Conservation (phyloP, 2,797 vertebrate genomes). For the Crocidura indochinensis region DNA sequence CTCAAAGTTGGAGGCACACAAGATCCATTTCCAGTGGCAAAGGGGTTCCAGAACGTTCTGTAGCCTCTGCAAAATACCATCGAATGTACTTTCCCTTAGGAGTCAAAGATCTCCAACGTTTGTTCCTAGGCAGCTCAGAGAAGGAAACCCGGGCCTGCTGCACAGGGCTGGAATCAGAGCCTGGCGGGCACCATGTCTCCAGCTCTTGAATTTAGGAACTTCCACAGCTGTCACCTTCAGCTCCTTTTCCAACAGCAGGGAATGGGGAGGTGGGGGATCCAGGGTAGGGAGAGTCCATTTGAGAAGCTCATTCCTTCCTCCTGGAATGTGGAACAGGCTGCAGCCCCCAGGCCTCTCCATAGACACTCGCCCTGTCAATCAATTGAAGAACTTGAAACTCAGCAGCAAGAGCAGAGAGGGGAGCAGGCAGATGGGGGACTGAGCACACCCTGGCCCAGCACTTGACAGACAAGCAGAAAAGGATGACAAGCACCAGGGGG, state of each 20-base stretch:
- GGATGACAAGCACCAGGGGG: not conserved
- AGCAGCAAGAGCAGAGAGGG: not conserved
- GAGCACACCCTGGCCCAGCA: too few species aligned
- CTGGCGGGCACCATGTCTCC: not conserved
- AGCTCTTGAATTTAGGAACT: slow-evolving; percentile 66
- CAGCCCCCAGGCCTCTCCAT: slow-evolving; percentile 23
- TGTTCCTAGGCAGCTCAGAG: slow-evolving; percentile 30
- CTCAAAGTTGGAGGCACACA: not conserved
- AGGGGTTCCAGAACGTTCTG: slow-evolving; percentile 29
- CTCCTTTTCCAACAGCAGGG: slow-evolving; percentile 62
- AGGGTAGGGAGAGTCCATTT: not conserved
- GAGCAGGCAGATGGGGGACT: too few species aligned
- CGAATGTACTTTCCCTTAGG: slow-evolving; percentile 18
- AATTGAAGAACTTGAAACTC: slow-evolving; percentile 59
- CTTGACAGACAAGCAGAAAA: not conserved
- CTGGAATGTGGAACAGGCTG: slow-evolving; percentile 55
- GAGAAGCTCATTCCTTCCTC: slow-evolving; percentile 67
- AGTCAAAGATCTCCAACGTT: not conserved
- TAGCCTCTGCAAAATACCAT: not conserved
- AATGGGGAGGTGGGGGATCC: slow-evolving; percentile 19
- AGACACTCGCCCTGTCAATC: slow-evolving; percentile 75
- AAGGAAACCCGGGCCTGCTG: not conserved
- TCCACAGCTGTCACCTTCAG: slow-evolving; percentile 72
- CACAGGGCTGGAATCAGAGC: too few species aligned
- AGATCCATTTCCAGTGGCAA: not conserved